Conservation (phyloP, 1,140 invertebrate species). For the Ceratosolen fusciceps region DNA sequence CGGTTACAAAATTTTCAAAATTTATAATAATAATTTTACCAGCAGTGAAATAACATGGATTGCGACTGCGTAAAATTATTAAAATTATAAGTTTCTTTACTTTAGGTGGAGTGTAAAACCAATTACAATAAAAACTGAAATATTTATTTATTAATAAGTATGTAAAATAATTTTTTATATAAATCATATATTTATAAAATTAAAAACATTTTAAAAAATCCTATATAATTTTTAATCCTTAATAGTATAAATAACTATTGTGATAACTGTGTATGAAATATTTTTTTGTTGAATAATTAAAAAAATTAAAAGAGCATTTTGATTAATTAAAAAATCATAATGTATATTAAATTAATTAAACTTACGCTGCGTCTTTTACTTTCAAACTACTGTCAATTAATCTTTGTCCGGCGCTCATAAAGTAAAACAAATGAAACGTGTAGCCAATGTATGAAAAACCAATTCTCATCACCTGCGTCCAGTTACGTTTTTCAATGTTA, state of each 20-base stretch:
- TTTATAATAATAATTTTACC: background rate
- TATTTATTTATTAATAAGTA: too few relatives aligned
- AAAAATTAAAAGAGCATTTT: too few relatives aligned
- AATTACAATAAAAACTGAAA: conserved; percentile 3
- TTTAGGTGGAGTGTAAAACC: background rate
- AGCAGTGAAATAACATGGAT: background rate
- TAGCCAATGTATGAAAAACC: background rate
- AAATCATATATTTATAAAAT: too few relatives aligned
- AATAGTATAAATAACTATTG: background rate
- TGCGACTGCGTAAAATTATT: background rate
- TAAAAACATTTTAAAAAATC: too few relatives aligned
- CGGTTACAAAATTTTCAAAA: background rate
- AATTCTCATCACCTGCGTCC: background rate
- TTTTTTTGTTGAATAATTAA: too few relatives aligned
- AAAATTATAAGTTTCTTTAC: background rate
- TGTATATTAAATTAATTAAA: background rate
- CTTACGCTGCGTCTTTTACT: background rate
- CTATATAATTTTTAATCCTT: background rate
- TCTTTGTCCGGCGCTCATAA: background rate
- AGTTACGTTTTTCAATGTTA: background rate
- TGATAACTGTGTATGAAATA: background rate
- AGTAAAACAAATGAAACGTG: background rate
- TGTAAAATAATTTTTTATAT: background rate
- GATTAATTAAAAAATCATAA: background rate
- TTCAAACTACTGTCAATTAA: background rate